Evolutionary conservation across 1,140 invertebrate species (phyloP), one percentile per base, ranked within the genome.

Genomic region (Octopus sinensis): DNA sequence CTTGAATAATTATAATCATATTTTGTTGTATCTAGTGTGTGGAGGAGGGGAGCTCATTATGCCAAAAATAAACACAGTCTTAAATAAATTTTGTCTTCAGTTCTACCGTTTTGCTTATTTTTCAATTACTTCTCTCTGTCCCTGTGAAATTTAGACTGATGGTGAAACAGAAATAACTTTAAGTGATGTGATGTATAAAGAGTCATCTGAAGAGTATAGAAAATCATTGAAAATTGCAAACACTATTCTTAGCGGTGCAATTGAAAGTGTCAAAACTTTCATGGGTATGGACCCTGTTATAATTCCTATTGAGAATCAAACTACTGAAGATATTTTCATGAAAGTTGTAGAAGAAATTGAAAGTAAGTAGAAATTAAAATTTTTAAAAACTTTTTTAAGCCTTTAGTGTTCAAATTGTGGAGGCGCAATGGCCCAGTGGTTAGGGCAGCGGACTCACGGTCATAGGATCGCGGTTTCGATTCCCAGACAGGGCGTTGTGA

Each of bases 181-280:
- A 43, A 43, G 30, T 43, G 30, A 43, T 43, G 30, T 77, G 5
- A 23, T 30, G 23, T 6, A 77, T 43, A 87, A 86, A 80, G 85
- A 89, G 73, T 83, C 82, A 51, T 87, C 86, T 73, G 85, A 88
- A 23, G 87, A 83, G 84, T 88, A 90, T 56, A 82, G 83, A 73
- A 88, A 90, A 6, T 86, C 87, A 68, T 82, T 80, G 5, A 86
- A 84, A 77, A 82, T 84, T 13, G 87, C 83, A 6, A 87, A 88
- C 9, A 3, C 3, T 43, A 43, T 43, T 43, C 30, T 43, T 43
- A 2, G 30, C 30, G 30, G 30, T 43, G 1, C 30, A 43, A 3
- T 43, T 43, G 30, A 43, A 1, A 3, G 30, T 3, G 30, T 43
- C 30, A 43, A 43, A 43, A 43, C 30, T 43, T 43, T 43, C 30